Conservation (phyloP, 2,888 invertebrate species). For the Phyllotreta striolata region DNA sequence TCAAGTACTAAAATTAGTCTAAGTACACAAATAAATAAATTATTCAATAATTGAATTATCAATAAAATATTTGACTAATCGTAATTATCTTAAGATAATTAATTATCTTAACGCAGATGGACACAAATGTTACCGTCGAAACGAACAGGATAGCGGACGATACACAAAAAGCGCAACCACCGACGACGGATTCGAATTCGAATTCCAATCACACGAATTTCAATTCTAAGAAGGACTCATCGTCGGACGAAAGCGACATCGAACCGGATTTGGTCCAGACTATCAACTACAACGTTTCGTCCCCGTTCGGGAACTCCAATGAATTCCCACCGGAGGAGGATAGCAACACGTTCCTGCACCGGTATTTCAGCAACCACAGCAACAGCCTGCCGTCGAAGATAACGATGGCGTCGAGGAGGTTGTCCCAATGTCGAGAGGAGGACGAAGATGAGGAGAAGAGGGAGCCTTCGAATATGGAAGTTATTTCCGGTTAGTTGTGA, state of each 20-base stretch:
- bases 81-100: too few relatives aligned
- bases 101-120: conserved; percentile 31
- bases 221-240: conserved; percentile 32
- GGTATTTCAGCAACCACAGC: conserved; percentile 77
- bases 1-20: too few relatives aligned
- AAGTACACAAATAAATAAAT: too few relatives aligned
- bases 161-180: conserved; percentile 25
- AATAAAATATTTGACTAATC: too few relatives aligned
- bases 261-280: conserved; percentile 73
- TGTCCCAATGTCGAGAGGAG: conserved; percentile 86
- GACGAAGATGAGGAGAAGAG: conserved; percentile 75
- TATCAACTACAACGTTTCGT: conserved; percentile 74
- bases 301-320: conserved; percentile 72
- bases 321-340: conserved; percentile 65
- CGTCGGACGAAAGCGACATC: conserved; percentile 67
- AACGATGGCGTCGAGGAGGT: conserved; percentile 68
- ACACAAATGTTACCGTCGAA: conserved; percentile 34
- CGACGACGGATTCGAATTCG: background rate
- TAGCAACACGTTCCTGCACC: conserved; percentile 73
- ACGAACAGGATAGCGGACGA: conserved; percentile 23
- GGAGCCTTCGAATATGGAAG: conserved; percentile 53
- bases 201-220: conserved; percentile 10
- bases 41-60: too few relatives aligned
- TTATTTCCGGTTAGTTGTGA: conserved; percentile 49
- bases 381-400: conserved; percentile 73